Evolutionary conservation across 2,888 invertebrate genomes (phyloP).

Genomic region (Conops quadrifasciatus): DNA sequence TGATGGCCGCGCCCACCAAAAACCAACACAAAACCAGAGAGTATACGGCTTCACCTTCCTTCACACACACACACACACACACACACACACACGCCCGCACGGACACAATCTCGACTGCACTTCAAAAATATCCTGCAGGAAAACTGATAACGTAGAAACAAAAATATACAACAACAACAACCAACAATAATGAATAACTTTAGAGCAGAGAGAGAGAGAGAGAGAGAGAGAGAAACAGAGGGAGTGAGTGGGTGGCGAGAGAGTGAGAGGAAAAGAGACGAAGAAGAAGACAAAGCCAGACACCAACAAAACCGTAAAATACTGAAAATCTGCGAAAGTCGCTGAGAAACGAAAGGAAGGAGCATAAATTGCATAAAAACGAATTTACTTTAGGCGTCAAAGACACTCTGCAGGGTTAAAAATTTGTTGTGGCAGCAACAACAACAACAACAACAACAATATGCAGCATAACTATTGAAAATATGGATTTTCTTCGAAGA

Average conservation of each 20-base stretch:
- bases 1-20: slow-evolving; percentile 41
- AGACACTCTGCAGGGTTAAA: too few species aligned
- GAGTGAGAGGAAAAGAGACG: slow-evolving; percentile 1
- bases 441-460: too few species aligned
- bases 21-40: slow-evolving; percentile 26
- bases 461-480: too few species aligned
- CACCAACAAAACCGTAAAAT: not conserved
- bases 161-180: slow-evolving; percentile 28
- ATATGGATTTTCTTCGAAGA: too few species aligned
- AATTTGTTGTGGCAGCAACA: too few species aligned
- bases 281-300: not conserved
- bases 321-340: too few species aligned
- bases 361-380: too few species aligned
- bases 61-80: slow-evolving; percentile 27
- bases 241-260: not conserved
- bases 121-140: slow-evolving; percentile 21
- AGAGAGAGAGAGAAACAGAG: too few species aligned
- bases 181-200: not conserved
- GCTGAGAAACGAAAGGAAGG: too few species aligned
- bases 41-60: too few species aligned
- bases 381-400: not conserved
- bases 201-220: too few species aligned
- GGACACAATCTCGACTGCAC: not conserved
- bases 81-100: not conserved
- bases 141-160: slow-evolving; percentile 25